A percentile compares a stretch with the other conserved stretches of the same genome.
phyloP scores from a whole-genome alignment of 1,140 invertebrate genomes.

The Steinernema khuongi region DNA sequence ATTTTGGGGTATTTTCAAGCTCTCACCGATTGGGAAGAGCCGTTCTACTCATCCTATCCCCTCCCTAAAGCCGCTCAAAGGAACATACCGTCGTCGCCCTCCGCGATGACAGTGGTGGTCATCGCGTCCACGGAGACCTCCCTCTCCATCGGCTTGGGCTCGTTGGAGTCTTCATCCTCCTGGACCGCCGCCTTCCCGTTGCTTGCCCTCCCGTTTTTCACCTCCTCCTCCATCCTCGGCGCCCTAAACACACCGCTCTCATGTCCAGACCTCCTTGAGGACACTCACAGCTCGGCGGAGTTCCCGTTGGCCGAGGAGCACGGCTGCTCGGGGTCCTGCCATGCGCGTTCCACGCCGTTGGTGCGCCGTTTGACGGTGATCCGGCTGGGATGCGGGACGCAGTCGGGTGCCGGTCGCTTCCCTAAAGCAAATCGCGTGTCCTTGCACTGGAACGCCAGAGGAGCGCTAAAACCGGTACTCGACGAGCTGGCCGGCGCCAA shows the following conservation, averaged over 20 bases:
- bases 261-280: neutral
- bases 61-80: no score
- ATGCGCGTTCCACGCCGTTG: neutral
- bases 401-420: neutral
- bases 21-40: no score
- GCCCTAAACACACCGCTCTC: no score
- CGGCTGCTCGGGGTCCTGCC: conserved; percentile 7
- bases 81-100: neutral
- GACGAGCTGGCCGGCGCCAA: conserved; percentile 16
- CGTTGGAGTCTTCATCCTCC: neutral
- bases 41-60: no score
- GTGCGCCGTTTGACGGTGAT: neutral
- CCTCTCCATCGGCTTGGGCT: neutral
- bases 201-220: neutral
- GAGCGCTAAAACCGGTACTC: conserved; percentile 13
- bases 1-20: no score
- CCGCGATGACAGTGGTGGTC: neutral
- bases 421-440: neutral
- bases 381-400: neutral
- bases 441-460: neutral
- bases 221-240: neutral
- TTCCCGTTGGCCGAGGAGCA: conserved; percentile 24
- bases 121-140: neutral
- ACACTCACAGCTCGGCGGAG: neutral
- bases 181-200: neutral